These are phyloP conservation scores for Murina feae DNA, from an alignment of 2,113 vertebrate genomes.

Conservation along the genomic window DNA sequence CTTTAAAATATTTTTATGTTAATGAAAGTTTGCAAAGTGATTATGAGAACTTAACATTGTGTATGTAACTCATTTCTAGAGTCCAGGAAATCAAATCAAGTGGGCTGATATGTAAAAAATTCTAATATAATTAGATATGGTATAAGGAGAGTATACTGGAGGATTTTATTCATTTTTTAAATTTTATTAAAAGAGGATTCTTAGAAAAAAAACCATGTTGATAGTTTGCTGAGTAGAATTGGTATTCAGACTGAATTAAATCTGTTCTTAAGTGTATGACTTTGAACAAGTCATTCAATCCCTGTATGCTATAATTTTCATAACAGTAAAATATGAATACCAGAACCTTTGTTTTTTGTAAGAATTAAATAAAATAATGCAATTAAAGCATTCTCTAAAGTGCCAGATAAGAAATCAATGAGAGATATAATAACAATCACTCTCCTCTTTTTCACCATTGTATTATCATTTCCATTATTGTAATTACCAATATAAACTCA, in stretches of 20 bases:
- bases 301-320: background rate
- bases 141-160: background rate
- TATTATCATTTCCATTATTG: background rate
- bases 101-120: background rate
- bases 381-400: background rate
- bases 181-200: background rate
- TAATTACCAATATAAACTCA: background rate
- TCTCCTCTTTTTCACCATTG: background rate
- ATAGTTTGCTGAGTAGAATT: background rate
- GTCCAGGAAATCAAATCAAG: background rate
- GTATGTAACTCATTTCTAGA: background rate
- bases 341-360: background rate
- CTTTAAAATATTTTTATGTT: background rate
- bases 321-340: background rate
- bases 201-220: constrained; percentile 16
- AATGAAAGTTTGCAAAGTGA: background rate
- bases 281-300: background rate
- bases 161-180: background rate
- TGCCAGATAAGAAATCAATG: background rate
- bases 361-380: background rate
- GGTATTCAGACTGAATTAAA: background rate
- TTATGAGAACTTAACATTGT: background rate
- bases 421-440: background rate
- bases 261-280: background rate
- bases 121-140: background rate